Percentiles rank a stretch among this genome's conserved stretches.
phyloP scores from a whole-genome alignment of 1,140 invertebrate species.

The Drosophila watanabei region DNA sequence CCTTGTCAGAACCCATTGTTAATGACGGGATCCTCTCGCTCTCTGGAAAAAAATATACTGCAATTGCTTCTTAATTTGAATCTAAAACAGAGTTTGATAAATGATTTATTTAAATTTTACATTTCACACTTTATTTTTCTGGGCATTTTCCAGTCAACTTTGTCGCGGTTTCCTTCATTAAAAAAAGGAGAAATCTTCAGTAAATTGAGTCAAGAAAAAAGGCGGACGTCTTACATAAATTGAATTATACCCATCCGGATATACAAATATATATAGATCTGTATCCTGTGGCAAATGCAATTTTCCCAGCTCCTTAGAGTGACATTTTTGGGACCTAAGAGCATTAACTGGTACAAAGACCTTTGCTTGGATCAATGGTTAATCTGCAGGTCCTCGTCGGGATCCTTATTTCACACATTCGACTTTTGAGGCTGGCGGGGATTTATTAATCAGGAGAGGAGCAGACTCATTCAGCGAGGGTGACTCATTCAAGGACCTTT shows the following conservation, averaged over 20 bases:
- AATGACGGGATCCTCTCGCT: conserved; percentile 23
- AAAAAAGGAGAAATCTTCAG: not conserved
- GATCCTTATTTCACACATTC: conserved; percentile 39
- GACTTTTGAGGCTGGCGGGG: conserved; percentile 14
- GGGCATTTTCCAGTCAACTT: not conserved
- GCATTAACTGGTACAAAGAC: conserved; percentile 29
- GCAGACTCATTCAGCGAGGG: not conserved
- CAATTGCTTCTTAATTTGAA: conserved; percentile 60
- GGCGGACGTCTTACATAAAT: conserved; percentile 36
- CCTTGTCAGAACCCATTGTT: conserved; percentile 53
- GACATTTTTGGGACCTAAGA: conserved; percentile 33
- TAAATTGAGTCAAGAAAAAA: conserved; percentile 11
- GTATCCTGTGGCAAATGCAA: conserved; percentile 29
- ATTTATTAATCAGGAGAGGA: not conserved
- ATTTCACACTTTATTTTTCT: too few species aligned
- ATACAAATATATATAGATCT: not conserved
- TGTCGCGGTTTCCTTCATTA: conserved; percentile 10
- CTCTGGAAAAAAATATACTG: not conserved
- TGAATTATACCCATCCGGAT: conserved; percentile 32
- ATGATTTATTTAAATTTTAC: conserved; percentile 22
- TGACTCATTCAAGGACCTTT: conserved; percentile 27
- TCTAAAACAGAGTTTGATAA: conserved; percentile 66
- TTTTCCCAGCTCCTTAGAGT: conserved; percentile 27
- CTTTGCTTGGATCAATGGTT: conserved; percentile 8
- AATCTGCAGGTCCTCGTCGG: conserved; percentile 22